Base-by-base conservation (phyloP, 92 coral and sea anemone genomes). In the Porites rus region DNA sequence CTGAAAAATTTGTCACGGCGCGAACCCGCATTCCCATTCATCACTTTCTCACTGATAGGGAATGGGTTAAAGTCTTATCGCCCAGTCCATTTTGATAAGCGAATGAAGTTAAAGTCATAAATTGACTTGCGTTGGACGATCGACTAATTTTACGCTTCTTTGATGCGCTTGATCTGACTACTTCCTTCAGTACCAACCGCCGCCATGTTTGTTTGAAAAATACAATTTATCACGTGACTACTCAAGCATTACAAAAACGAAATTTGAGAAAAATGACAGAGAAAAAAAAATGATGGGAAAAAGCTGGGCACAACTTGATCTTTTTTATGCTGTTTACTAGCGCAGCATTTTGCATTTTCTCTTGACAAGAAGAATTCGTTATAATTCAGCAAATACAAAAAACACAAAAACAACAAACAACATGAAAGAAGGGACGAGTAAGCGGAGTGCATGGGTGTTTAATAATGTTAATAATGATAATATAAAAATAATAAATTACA, bases 141-240 rank as follows among this genome's bases (percentile, higher is more conserved):
- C 8, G 10, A 54, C 46, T 38, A 38, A 38, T 38, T 11, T 52
- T 69, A 5, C 31, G 50, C 10, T 7, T 13, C 19, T 18, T 11
- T 20, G 22, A 64, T 38, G 24, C 54, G 17, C 43, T 28, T 52
- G 14, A 1, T 17, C 53, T 3, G 17, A 1, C 22, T 10, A 81
- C 85, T 81, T 81, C 85, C 85, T 81, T 12, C 10, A 22, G 31
- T 38, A 31, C 54, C 66, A 20, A 4, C 60, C 10, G 85, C 85
- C 77, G 85, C 85, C 85, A 81, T 81, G 67, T 69, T 54, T 38
- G 46, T 38, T 38, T 38, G 46, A 53, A 51, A 12, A 10, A 20
- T 5, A 68, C 72, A 68, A 68, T 6, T 10, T 56, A 11, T 56
- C 61, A 56, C 61, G 61, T 56, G 61, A 56, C 61, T 56, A 9